Base-by-base conservation (phyloP, 1,140 invertebrate genomes). In the Anastatus disparis region DNA sequence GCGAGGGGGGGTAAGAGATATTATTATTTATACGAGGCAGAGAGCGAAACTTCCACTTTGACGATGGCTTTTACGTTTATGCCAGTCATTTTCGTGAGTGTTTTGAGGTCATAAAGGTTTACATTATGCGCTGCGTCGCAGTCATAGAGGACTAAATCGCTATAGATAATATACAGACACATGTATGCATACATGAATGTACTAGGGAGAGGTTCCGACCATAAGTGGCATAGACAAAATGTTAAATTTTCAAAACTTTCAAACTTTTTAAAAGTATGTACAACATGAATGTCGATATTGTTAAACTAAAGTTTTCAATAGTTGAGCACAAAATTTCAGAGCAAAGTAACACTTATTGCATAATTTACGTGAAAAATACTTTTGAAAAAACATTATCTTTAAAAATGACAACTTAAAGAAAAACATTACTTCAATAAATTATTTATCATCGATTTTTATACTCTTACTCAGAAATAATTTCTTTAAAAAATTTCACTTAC, bases 1-100 rank as follows among this genome's bases (percentile, higher is more conserved):
- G 42, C 13, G 15, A 8, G n/a, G n/a, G n/a, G n/a, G n/a, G n/a
- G 22, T 7, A n/a, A 6, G 52, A n/a, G n/a, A 27, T 26, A 42
- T 31, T 62, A 46, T 62, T 62, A 48, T 62, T 62, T 62, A 62
- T 62, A 31, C 26, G 27, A 27, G 59, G 12, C 0, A 13, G 35
- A n/a, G 1, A 42, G 56, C 27, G 29, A 31, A 35, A 58, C 9
- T 40, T n/a, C 27, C 38, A 62, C 59, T 62, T 48, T 48, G 59
- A 31, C 59, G 40, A 62, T 62, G 26, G 59, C 59, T 62, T 62
- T 62, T 62, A 62, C 59, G 59, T 62, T 62, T 62, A 44, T 62
- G 55, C 35, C 55, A 58, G 55, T 58, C 55, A 58, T 58, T 58
- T 58, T 58, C 55, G 55, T 58, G 59, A 62, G 59, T 62, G 59